Percentiles rank a stretch among this genome's conserved stretches.
phyloP scores from a whole-genome alignment of 2,797 vertebrate species.

The Harpagifer antarcticus region DNA sequence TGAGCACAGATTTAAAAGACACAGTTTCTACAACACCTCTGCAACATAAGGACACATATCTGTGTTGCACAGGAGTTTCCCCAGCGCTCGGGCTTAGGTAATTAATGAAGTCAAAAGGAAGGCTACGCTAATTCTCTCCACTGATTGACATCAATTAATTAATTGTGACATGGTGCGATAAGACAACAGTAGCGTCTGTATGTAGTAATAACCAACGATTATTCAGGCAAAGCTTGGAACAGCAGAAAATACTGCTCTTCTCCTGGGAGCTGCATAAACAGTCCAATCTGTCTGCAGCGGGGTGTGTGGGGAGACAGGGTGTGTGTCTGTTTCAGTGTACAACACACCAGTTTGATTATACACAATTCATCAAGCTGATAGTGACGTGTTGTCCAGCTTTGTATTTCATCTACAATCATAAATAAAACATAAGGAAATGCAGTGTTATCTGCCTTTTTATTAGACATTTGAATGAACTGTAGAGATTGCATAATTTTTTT shows the following conservation, averaged over 20 bases:
- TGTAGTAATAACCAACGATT: slow-evolving; percentile 46
- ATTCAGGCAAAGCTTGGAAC: slow-evolving; percentile 47
- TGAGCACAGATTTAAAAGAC: neutral
- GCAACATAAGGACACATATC: slow-evolving; percentile 18
- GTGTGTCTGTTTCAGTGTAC: slow-evolving; percentile 1
- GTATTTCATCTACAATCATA: neutral
- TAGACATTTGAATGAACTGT: neutral
- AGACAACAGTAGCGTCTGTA: slow-evolving; percentile 61
- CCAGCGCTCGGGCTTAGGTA: slow-evolving; percentile 59
- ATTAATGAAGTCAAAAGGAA: slow-evolving; percentile 75
- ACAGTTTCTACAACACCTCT: neutral
- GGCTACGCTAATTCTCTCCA: slow-evolving; percentile 70
- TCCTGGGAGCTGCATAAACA: slow-evolving; percentile 54
- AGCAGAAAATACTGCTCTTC: slow-evolving; percentile 43
- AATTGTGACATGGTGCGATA: slow-evolving; percentile 73
- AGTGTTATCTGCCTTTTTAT: neutral
- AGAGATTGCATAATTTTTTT: neutral
- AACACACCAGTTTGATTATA: slow-evolving; percentile 12
- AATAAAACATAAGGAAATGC: no score
- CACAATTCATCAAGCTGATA: slow-evolving; percentile 8
- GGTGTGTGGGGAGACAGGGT: slow-evolving; percentile 10
- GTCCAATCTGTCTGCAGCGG: slow-evolving; percentile 36
- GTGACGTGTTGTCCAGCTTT: neutral
- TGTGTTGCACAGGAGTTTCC: slow-evolving; percentile 31
- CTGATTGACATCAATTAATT: slow-evolving; percentile 84